Conservation (phyloP, 2,888 invertebrate genomes). For the Microplitis deprimator region DNA sequence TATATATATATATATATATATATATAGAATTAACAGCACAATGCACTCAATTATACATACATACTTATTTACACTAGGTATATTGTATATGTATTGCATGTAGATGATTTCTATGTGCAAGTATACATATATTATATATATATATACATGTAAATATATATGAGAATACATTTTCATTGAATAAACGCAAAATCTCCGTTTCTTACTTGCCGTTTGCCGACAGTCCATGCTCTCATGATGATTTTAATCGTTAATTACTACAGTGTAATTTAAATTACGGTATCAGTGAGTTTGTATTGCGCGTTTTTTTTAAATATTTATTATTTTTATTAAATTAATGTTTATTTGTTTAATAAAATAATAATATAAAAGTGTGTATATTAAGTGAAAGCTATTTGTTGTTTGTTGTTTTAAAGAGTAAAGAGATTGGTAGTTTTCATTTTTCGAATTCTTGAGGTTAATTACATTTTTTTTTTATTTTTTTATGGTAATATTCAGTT, state of each 20-base stretch:
- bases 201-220: not conserved
- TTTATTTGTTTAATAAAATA: not conserved
- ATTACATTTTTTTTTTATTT: not conserved
- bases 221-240: not conserved
- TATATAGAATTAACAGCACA: conserved; percentile 9
- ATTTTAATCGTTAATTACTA: not conserved
- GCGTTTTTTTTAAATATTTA: not conserved
- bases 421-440: not conserved
- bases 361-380: not conserved
- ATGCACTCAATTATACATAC: conserved; percentile 18
- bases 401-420: not conserved
- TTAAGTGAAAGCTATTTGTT: not conserved
- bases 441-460: not conserved
- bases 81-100: not conserved
- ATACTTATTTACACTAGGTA: conserved; percentile 17
- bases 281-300: conserved; percentile 10
- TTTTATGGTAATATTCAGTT: too few species aligned
- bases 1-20: not conserved
- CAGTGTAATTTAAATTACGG: not conserved
- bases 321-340: not conserved
- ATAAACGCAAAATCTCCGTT: conserved; percentile 39
- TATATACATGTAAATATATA: conserved; percentile 9
- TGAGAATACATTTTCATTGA: conserved; percentile 45
- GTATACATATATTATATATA: not conserved
- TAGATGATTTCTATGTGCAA: not conserved